Percentiles rank a stretch among this genome's conserved stretches.
These are phyloP conservation scores for Tapera naevia DNA, from an alignment of 2,797 vertebrate genomes.

Conservation along the genomic window DNA sequence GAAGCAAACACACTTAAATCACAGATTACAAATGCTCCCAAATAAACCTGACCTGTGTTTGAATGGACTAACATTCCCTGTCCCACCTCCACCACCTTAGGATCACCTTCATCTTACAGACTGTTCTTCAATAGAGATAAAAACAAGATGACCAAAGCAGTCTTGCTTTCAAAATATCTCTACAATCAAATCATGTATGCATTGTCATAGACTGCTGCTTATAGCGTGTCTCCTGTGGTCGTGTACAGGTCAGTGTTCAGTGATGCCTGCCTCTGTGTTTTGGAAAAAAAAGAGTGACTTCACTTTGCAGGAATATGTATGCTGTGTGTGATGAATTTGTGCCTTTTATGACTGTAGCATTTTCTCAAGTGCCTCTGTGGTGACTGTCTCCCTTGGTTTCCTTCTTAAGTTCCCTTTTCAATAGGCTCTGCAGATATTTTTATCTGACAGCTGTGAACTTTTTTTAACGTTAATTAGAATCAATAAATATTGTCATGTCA, in stretches of 20 bases:
- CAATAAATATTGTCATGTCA: constrained; percentile 67
- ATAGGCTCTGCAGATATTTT: constrained; percentile 59
- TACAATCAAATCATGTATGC: not conserved
- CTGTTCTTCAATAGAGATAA: not conserved
- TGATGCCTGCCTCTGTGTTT: constrained; percentile 52
- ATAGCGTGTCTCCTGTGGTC: constrained; percentile 17
- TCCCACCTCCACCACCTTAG: not conserved
- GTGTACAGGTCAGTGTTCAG: constrained; percentile 33
- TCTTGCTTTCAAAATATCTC: constrained; percentile 1
- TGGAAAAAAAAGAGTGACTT: constrained; percentile 45
- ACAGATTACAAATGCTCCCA: not conserved
- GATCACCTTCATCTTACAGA: not conserved
- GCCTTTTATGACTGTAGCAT: constrained; percentile 75
- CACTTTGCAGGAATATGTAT: constrained; percentile 56
- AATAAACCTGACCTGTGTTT: not conserved
- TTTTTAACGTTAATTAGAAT: constrained; percentile 60
- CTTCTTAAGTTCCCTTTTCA: constrained; percentile 52
- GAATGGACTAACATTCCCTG: not conserved
- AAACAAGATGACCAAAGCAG: not conserved
- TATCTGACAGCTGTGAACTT: constrained; percentile 64
- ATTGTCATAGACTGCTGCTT: constrained; percentile 3
- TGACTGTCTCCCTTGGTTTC: constrained; percentile 64
- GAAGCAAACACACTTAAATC: not conserved
- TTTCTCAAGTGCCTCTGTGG: constrained; percentile 90
- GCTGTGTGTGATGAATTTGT: constrained; percentile 70